phyloP scores from a whole-genome alignment of 2,888 invertebrate genomes.

The Fragum sueziense region DNA sequence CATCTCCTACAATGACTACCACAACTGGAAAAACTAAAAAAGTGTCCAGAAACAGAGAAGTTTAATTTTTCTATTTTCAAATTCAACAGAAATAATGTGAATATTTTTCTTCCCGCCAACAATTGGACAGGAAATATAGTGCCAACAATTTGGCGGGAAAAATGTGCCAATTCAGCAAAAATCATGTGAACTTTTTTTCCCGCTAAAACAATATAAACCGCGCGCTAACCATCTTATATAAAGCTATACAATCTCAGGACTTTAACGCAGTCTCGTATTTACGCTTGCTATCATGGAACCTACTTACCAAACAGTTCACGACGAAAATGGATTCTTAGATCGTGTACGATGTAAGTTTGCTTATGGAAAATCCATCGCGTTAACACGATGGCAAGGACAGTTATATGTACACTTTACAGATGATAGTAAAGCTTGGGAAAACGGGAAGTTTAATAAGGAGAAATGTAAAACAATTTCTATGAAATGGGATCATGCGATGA shows the following conservation, averaged over 20 bases:
- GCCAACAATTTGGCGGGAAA: background rate
- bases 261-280: background rate
- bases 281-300: constrained; percentile 3
- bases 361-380: constrained; percentile 17
- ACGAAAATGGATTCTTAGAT: constrained; percentile 23
- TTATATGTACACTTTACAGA: constrained; percentile 21
- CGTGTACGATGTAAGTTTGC: constrained; percentile 26
- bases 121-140: too few relatives aligned
- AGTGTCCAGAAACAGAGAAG: too few relatives aligned
- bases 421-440: constrained; percentile 20
- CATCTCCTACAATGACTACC: constrained; percentile 30
- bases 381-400: constrained; percentile 26
- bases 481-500: background rate
- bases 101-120: too few relatives aligned
- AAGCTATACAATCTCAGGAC: background rate
- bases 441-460: constrained; percentile 7
- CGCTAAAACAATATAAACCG: too few relatives aligned
- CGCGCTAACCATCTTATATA: too few relatives aligned
- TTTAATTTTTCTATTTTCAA: too few relatives aligned
- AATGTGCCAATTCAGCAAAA: too few relatives aligned
- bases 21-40: too few relatives aligned
- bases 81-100: too few relatives aligned
- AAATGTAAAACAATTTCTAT: constrained; percentile 5
- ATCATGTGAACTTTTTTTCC: too few relatives aligned
- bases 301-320: constrained; percentile 11